Evolutionary conservation across 2,797 vertebrate genomes (phyloP), one percentile per base, ranked within the genome.

Genomic region (Lerista edwardsae): DNA sequence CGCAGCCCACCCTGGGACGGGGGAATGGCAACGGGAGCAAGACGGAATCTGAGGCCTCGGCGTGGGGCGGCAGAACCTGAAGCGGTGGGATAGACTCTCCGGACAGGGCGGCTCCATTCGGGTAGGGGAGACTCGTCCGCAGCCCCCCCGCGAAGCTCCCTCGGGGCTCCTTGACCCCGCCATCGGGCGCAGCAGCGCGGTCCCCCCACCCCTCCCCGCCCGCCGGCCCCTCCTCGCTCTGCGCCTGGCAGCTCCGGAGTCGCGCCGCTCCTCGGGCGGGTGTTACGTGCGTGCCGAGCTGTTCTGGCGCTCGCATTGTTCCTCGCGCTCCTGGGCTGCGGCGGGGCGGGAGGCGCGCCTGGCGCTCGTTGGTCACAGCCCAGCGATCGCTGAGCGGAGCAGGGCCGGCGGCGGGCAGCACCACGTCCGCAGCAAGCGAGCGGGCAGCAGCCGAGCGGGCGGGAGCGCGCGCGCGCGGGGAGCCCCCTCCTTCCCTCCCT

Each of bases 251-350:
- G n/a, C n/a, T n/a, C n/a, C n/a, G n/a, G 47, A 10, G 17, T 17
- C 2, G 36, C 27, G 23, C 8, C 27, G 34, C 67, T 47, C 34
- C 36, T 7, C 34, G 3, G n/a, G 44, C 62, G 72, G 61, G 72
- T 67, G 44, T 83, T 83, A 83, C 81, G 81, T 83, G 81, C 81
- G 61, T 27, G 25, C 44, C 81, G 81, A 64, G 31, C 36, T 83
- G 81, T 83, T 1, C 81, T 67, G 44, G 41, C 39, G 75, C 34
- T 19, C 15, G 14, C 68, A 73, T 74, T 83, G 81, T 82, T 82
- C 81, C 17, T 51, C 41, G 15, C 12, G 68, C 55, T 71, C 55
- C 79, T 67, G 23, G 12, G 34, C 27, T 55, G 57, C 44, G 62
- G 55, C 2, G 29, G 2, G 64, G 11, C 34, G 68, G 19, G 34